Base-by-base conservation (phyloP, 2,888 invertebrate species). In the Ceraclea dissimilis region DNA sequence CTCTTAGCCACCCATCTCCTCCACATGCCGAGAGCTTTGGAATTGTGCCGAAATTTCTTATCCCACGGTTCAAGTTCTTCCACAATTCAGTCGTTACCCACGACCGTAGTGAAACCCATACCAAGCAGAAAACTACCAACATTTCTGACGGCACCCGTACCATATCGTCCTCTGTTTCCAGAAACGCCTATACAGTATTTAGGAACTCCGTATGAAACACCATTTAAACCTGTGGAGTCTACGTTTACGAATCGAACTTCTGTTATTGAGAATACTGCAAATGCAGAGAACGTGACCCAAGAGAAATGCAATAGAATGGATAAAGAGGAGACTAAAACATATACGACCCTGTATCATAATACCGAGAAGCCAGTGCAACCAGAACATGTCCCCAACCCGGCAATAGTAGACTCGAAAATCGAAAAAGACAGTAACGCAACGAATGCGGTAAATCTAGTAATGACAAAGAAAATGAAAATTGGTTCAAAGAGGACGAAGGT, bases 1-100 rank as follows among this genome's bases (percentile, higher is more conserved):
- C 70, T 87, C 10, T 68, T 86, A 59, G 86, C 86, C 4, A 85
- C 86, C 10, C 86, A 86, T 69, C 76, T 86, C 51, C 71, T 88
- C 47, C 86, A 86, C 67, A 86, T 87, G 85, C 86, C 86, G 1
- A 74, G 84, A 13, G 86, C 86, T 0, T 67, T 86, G 49, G 85
- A 86, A 64, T 78, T 86, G 62, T 86, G 86, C 68, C 75, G 85
- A 19, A 79, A 78, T 5, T 81, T 83, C 65, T 69, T 86, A 49
- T 73, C 84, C 44, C 77, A 82, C 17, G 75, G 73, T 16, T 78
- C 80, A 63, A 57, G 58, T 18, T 59, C 60, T 4, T 8, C 8
- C 5, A 22, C 67, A 66, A 39, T 26, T 19, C 57, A 50, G 10
- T 63, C 67, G 31, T 64, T 67, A 21, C 52, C 55, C 22, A 51